Evolutionary conservation across 2,888 invertebrate genomes (phyloP), one percentile per base, ranked within the genome.

Genomic region (Trachelus iudaicus): DNA sequence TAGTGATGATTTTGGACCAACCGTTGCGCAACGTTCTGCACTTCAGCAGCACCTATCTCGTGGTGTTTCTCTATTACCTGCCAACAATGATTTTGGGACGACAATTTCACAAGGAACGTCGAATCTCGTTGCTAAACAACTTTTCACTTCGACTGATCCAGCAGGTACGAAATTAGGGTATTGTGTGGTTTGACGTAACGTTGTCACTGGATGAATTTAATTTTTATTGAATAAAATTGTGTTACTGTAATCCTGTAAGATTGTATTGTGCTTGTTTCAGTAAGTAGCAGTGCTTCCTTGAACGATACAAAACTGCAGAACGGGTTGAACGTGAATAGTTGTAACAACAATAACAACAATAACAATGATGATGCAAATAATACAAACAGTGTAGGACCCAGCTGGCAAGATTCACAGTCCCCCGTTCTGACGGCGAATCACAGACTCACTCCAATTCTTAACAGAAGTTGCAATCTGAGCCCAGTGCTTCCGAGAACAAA

Each of bases 1-100:
- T 82, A 92, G 92, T 89, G 94, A 94, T 82, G 93, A 94, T 86
- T 90, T 89, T 76, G 89, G 87, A 77, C 90, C 90, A 75, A 79
- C 86, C 31, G 86, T 88, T 37, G 82, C 87, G 3, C 87, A 88
- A 69, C 84, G 85, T 15, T 81, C 83, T 23, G 80, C 85, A 33
- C 9, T 56, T 56, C 56, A 56, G 9, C 56, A 56, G 56, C 56
- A 56, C 23, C 23, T 56, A 6, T 23, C 56, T 23, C 56, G 23
- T 23, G 56, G 56, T 56, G 56, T 56, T 56, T 56, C 56, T 56
- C 9, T 23, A 23, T 56, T 56, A 56, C 56, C 56, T 56, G 23
- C 23, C 9, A 56, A 23, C 6, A 15, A 56, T 56, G 23, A 56
- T 56, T 56, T 56, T 23, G 56, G 15, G 15, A 23, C 56, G 23